These are phyloP conservation scores for Labia minor DNA, from an alignment of 2,888 invertebrate species.

Conservation along the genomic window DNA sequence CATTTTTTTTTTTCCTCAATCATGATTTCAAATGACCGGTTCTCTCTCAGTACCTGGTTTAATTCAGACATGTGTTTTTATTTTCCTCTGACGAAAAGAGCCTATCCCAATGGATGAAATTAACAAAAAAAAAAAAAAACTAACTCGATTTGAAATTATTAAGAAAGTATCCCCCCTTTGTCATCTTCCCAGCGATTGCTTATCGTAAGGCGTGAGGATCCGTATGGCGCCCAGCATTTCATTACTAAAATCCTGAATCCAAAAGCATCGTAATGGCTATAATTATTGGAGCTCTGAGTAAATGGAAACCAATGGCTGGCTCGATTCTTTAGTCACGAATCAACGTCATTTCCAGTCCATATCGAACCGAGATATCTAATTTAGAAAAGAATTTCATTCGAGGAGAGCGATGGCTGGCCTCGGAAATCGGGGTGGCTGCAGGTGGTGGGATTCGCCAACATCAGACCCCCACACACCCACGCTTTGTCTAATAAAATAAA, in stretches of 20 bases:
- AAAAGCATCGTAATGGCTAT: neutral
- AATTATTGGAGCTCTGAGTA: neutral
- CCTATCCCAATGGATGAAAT: neutral
- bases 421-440: no score
- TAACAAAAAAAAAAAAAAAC: no score
- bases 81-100: neutral
- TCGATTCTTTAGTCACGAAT: neutral
- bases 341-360: neutral
- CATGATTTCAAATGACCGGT: neutral
- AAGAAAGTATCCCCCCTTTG: no score
- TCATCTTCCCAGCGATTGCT: neutral
- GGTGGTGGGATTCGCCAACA: no score
- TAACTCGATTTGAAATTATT: no score
- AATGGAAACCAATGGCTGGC: neutral
- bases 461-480: no score
- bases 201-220: neutral
- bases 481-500: no score
- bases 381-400: no score
- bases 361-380: neutral
- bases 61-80: neutral
- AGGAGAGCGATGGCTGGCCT: no score
- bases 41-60: no score
- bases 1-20: neutral
- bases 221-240: neutral
- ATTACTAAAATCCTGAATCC: neutral